Percentiles rank a stretch among this genome's conserved stretches.
Evolutionary conservation across 2,113 vertebrate genomes (phyloP).

Genomic region (Amphiprion ocellaris): DNA sequence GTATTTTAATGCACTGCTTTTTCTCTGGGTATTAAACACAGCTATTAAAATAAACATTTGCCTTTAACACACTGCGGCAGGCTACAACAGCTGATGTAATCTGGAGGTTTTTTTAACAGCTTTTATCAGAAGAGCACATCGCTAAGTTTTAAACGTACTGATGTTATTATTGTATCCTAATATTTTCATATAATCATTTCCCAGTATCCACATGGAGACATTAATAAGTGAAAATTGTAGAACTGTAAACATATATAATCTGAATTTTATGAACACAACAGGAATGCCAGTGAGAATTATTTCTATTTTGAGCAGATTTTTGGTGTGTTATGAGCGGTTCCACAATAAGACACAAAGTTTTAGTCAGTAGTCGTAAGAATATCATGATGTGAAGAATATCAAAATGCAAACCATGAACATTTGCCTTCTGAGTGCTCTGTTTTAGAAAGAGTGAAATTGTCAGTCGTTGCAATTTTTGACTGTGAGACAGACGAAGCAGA

Average conservation of each 20-base stretch:
- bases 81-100: not conserved
- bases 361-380: not conserved
- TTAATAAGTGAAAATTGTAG: not conserved
- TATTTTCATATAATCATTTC: not conserved
- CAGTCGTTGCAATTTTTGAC: slow-evolving; percentile 35
- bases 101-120: not conserved
- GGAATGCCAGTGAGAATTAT: not conserved
- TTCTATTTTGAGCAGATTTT: not conserved
- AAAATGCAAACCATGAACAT: not conserved
- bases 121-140: not conserved
- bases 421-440: slow-evolving; percentile 14
- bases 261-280: not conserved
- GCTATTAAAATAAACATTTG: not conserved
- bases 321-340: not conserved
- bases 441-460: slow-evolving; percentile 41
- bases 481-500: slow-evolving; percentile 22
- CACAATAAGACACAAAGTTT: not conserved
- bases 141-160: not conserved
- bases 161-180: not conserved
- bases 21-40: not conserved
- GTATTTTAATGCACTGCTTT: not conserved
- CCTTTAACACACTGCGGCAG: not conserved
- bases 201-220: not conserved
- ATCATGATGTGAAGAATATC: not conserved
- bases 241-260: not conserved